Percentiles rank a stretch among this genome's conserved stretches.
These are phyloP conservation scores for Drosophila teissieri DNA, from an alignment of 1,140 invertebrate species.

Conservation along the genomic window DNA sequence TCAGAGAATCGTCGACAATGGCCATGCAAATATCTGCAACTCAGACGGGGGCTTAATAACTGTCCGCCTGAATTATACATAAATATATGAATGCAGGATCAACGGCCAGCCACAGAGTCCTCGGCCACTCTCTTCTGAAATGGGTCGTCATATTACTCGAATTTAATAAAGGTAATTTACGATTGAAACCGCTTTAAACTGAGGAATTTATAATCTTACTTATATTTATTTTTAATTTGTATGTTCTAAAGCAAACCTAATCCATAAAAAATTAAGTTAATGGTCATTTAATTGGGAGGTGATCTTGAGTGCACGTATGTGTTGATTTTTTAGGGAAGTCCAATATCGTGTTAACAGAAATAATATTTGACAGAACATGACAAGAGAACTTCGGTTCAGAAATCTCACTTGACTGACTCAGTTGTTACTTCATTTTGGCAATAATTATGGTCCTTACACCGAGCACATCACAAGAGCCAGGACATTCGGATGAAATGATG, in stretches of 20 bases:
- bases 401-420: conserved; percentile 26
- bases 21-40: conserved; percentile 44
- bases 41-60: conserved; percentile 41
- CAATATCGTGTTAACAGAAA: conserved; percentile 3
- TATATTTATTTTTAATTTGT: too few relatives aligned
- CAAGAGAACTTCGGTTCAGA: conserved; percentile 7
- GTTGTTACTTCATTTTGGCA: conserved; percentile 57
- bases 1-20: conserved; percentile 35
- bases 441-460: conserved; percentile 47
- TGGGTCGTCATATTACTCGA: conserved; percentile 1
- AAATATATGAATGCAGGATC: conserved; percentile 41
- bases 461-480: conserved; percentile 16
- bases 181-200: conserved; percentile 10
- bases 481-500: neutral
- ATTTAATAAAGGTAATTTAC: conserved; percentile 15
- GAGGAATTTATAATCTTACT: conserved; percentile 25
- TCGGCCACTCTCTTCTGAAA: conserved; percentile 1
- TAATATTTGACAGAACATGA: conserved; percentile 26
- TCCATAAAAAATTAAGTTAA: too few relatives aligned
- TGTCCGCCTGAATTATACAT: conserved; percentile 55
- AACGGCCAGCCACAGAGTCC: conserved; percentile 12
- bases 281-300: too few relatives aligned
- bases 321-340: neutral
- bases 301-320: too few relatives aligned
- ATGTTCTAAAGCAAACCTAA: too few relatives aligned